These are phyloP conservation scores for Acrocephalus arundinaceus DNA, from an alignment of 2,113 vertebrate species.

Conservation along the genomic window DNA sequence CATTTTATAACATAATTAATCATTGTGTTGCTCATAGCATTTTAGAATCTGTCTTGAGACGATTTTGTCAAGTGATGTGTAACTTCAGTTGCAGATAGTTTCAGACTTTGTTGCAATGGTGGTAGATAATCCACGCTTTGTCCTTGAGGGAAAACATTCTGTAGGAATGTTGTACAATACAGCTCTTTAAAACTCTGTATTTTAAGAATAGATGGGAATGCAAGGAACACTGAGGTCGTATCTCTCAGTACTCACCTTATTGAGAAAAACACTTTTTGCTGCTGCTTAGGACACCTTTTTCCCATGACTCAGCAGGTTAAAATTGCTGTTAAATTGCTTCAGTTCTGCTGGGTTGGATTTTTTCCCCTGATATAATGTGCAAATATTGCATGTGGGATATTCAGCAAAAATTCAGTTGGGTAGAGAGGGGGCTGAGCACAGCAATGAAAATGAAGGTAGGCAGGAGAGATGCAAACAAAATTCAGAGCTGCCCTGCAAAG, in stretches of 20 bases:
- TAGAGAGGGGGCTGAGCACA: background rate
- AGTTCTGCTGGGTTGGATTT: slow-evolving; percentile 9
- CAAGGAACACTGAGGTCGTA: background rate
- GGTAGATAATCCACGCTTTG: background rate
- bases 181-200: background rate
- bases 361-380: background rate
- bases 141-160: background rate
- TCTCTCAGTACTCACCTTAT: background rate
- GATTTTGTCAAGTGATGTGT: background rate
- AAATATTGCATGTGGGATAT: background rate
- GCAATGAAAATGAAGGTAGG: background rate
- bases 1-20: background rate
- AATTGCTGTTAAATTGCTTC: slow-evolving; percentile 20
- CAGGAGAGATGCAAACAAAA: background rate
- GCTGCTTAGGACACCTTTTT: background rate
- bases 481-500: background rate
- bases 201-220: background rate
- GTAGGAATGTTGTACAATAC: background rate
- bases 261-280: background rate
- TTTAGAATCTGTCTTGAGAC: background rate
- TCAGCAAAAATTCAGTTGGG: slow-evolving; percentile 15
- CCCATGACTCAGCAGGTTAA: slow-evolving; percentile 31
- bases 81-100: background rate
- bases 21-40: background rate
- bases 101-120: background rate